Percentiles rank a stretch among this genome's conserved stretches.
Evolutionary conservation across 2,888 invertebrate species (phyloP).

Genomic region (Drosophila longiperda): DNA sequence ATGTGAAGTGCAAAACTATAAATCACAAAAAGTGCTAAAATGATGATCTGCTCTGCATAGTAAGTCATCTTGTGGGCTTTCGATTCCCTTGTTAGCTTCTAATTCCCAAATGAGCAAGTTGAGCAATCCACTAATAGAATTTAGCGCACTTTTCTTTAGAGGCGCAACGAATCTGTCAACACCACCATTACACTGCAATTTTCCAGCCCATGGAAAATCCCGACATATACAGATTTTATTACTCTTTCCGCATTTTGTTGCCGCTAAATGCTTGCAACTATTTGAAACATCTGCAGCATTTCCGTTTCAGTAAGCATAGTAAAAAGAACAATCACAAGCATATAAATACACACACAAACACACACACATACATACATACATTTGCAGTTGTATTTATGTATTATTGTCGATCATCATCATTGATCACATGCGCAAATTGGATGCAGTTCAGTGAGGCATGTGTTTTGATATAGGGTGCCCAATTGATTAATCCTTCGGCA

Average conservation of each 20-base stretch:
- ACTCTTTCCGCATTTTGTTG: slow-evolving; percentile 34
- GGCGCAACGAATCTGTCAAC: slow-evolving; percentile 30
- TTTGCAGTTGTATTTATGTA: slow-evolving; percentile 3
- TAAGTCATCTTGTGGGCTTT: slow-evolving; percentile 10
- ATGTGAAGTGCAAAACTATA: slow-evolving; percentile 6
- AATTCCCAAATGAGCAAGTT: slow-evolving; percentile 28
- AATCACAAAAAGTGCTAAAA: slow-evolving; percentile 17
- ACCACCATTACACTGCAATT: slow-evolving; percentile 9
- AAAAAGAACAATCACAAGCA: slow-evolving; percentile 50
- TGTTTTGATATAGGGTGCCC: slow-evolving; percentile 56
- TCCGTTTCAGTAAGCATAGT: slow-evolving; percentile 33
- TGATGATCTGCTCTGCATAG: slow-evolving; percentile 1
- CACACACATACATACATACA: slow-evolving; percentile 21
- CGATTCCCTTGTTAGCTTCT: background rate
- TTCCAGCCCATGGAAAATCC: background rate
- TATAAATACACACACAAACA: background rate
- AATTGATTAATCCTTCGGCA: slow-evolving; percentile 56
- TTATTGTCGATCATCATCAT: slow-evolving; percentile 45
- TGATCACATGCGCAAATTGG: slow-evolving; percentile 64
- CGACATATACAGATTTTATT: background rate
- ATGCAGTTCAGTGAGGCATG: slow-evolving; percentile 59
- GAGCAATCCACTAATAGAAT: slow-evolving; percentile 5
- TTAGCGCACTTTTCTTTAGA: background rate
- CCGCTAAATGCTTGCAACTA: slow-evolving; percentile 52
- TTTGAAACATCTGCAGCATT: slow-evolving; percentile 59